Conservation (phyloP, 2,888 invertebrate species). For the Rhyacophila evoluta region DNA sequence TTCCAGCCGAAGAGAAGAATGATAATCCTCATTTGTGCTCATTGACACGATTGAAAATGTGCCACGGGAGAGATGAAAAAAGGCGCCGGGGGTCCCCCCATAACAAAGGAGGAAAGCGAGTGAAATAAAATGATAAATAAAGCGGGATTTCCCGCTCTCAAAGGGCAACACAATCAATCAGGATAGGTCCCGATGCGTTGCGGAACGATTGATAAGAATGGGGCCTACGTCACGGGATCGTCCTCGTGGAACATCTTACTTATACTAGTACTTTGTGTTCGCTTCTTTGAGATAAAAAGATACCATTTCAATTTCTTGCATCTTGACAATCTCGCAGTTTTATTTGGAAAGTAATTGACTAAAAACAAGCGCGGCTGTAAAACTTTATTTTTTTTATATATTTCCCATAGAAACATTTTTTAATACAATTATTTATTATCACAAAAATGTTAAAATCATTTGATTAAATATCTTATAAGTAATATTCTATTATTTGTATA, state of each 20-base stretch:
- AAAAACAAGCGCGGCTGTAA: no score
- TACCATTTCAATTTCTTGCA: no score
- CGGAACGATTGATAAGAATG: not conserved
- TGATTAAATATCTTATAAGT: no score
- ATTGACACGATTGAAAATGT: constrained; percentile 13
- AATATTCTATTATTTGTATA: no score
- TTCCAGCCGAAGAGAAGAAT: not conserved
- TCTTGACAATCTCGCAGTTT: no score
- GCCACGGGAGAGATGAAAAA: constrained; percentile 11
- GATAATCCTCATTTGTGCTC: constrained; percentile 18
- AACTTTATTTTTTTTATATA: no score
- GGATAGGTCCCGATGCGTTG: constrained; percentile 30
- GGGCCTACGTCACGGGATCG: not conserved
- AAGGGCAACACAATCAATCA: constrained; percentile 43
- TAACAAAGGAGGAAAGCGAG: not conserved
- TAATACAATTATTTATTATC: no score
- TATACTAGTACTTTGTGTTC: not conserved
- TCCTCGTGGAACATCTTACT: not conserved
- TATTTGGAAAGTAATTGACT: no score
- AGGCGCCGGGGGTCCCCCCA: not conserved
- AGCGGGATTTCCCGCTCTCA: constrained; percentile 33
- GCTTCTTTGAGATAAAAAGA: not conserved
- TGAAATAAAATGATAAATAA: constrained; percentile 43
- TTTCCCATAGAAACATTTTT: no score
- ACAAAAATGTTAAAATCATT: no score